Conservation (phyloP, 2,113 vertebrate species). For the Spermophilus dauricus region DNA sequence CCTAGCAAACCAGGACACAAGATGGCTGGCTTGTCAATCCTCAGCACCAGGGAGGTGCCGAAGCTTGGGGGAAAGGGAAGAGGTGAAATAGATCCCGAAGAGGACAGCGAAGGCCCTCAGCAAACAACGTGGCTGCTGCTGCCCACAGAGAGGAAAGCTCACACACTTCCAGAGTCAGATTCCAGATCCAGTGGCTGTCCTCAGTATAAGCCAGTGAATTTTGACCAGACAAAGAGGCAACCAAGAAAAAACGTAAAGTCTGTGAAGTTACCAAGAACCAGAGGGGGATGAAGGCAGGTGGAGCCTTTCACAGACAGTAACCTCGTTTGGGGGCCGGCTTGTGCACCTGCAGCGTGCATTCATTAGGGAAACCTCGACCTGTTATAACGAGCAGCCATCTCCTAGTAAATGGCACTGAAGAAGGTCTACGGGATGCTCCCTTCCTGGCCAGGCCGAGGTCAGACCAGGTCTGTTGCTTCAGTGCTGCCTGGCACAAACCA, state of each 20-base stretch:
- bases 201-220: too few relatives aligned
- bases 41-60: accelerated
- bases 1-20: too few relatives aligned
- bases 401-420: too few relatives aligned
- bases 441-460: not conserved
- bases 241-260: not conserved
- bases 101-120: too few relatives aligned
- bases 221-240: not conserved
- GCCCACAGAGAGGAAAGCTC: not conserved
- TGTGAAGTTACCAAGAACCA: not conserved
- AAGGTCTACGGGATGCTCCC: accelerated
- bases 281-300: not conserved
- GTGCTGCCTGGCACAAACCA: accelerated
- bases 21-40: too few relatives aligned
- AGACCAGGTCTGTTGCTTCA: accelerated
- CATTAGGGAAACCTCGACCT: not conserved
- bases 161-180: not conserved
- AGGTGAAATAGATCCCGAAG: accelerated
- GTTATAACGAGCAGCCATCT: accelerated
- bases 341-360: accelerated
- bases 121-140: accelerated
- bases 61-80: too few relatives aligned
- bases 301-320: not conserved
- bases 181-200: accelerated
- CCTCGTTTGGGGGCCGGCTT: not conserved